Percentiles rank a stretch among this genome's conserved stretches.
phyloP scores from a whole-genome alignment of 2,797 vertebrate genomes.

The Acanthurus leucopareius region DNA sequence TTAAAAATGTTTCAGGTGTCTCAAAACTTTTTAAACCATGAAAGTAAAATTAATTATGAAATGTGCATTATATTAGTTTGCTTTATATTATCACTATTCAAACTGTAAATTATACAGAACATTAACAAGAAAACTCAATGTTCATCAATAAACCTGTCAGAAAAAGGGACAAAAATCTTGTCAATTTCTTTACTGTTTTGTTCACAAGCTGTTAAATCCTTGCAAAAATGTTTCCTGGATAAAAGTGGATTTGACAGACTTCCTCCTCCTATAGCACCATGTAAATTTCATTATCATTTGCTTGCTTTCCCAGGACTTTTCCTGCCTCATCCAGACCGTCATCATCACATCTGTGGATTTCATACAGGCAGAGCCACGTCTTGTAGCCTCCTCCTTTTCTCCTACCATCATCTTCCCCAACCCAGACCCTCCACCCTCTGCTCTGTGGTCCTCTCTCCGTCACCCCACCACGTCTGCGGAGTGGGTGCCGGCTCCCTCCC shows the following conservation, averaged over 20 bases:
- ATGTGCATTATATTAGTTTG: neutral
- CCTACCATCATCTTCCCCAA: neutral
- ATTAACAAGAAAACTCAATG: neutral
- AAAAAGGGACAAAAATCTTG: neutral
- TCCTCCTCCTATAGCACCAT: neutral
- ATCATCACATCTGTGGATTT: slow-evolving; percentile 54
- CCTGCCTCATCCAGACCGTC: slow-evolving; percentile 24
- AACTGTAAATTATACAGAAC: neutral
- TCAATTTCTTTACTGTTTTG: too few species aligned
- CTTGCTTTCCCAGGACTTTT: slow-evolving; percentile 50
- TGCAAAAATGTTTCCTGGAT: neutral
- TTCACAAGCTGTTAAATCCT: neutral
- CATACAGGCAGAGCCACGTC: slow-evolving; percentile 3
- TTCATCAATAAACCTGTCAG: neutral
- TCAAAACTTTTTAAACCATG: neutral
- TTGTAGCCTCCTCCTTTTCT: slow-evolving; percentile 6
- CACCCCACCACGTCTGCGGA: slow-evolving; percentile 95
- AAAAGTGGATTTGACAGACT: neutral
- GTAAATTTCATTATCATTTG: neutral
- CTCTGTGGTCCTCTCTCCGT: slow-evolving; percentile 61
- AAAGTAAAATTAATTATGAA: neutral
- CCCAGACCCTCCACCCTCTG: slow-evolving; percentile 25
- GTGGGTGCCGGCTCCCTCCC: slow-evolving; percentile 96
- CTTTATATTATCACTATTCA: neutral
- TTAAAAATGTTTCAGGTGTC: neutral